Evolutionary conservation across 2,113 vertebrate species (phyloP).

Genomic region (Pampusana beccarii): DNA sequence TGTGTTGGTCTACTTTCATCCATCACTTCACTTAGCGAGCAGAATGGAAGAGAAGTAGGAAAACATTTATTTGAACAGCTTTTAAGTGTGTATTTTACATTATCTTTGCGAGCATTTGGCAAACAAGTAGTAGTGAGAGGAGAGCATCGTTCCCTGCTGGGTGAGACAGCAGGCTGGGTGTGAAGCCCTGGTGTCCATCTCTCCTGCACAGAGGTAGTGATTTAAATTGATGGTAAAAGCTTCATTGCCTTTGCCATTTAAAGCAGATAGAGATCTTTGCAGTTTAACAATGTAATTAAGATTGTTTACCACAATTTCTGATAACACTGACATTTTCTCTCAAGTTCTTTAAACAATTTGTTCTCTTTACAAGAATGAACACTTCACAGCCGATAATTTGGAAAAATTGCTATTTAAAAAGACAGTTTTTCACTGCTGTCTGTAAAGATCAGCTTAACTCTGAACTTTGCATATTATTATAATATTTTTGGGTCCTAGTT

Average conservation of each 20-base stretch:
- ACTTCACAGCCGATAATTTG: neutral
- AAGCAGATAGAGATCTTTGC: neutral
- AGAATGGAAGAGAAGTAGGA: neutral
- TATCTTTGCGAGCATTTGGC: neutral
- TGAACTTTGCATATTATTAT: neutral
- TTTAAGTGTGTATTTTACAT: neutral
- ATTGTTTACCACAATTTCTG: neutral
- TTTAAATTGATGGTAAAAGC: neutral
- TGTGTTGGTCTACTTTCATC: neutral
- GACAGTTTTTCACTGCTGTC: neutral
- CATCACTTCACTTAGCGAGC: neutral
- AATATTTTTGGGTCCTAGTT: neutral
- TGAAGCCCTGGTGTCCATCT: neutral
- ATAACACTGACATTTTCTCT: neutral
- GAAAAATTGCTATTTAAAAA: neutral
- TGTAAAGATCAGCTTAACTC: neutral
- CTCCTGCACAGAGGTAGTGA: neutral
- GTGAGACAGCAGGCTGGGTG: neutral
- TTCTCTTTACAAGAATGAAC: neutral
- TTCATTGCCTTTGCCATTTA: neutral
- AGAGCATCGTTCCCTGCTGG: neutral
- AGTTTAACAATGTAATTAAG: neutral
- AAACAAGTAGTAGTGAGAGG: neutral
- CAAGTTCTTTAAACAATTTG: neutral
- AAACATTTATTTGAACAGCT: neutral